A percentile compares a stretch with the other conserved stretches of the same genome.
phyloP scores from a whole-genome alignment of 1,140 invertebrate species.

The Lucilia sericata region DNA sequence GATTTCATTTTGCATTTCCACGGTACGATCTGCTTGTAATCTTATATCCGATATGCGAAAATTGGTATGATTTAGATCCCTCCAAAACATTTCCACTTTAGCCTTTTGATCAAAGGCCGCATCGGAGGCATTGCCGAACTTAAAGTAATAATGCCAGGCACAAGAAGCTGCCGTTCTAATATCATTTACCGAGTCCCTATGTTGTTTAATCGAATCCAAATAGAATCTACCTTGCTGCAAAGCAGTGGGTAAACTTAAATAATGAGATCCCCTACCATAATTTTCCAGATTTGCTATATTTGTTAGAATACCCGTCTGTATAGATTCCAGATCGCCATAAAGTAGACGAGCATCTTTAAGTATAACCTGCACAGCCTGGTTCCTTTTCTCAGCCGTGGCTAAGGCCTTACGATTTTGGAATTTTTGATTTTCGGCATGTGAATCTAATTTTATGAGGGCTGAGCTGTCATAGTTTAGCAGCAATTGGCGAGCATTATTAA shows the following conservation, averaged over 20 bases:
- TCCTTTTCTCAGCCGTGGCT: slow-evolving; percentile 54
- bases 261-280: slow-evolving; percentile 60
- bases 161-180: slow-evolving; percentile 58
- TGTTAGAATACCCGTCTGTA: slow-evolving; percentile 52
- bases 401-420: slow-evolving; percentile 59
- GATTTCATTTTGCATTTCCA: slow-evolving; percentile 67
- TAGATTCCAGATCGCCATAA: slow-evolving; percentile 48
- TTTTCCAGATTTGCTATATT: slow-evolving; percentile 55
- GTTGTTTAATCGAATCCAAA: slow-evolving; percentile 59
- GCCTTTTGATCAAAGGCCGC: slow-evolving; percentile 64
- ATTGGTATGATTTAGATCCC: slow-evolving; percentile 60
- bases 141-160: slow-evolving; percentile 60
- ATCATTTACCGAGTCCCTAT: slow-evolving; percentile 54
- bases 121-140: slow-evolving; percentile 62
- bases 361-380: slow-evolving; percentile 52
- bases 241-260: slow-evolving; percentile 61
- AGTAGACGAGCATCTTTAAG: slow-evolving; percentile 51
- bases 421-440: slow-evolving; percentile 61
- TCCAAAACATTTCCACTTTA: slow-evolving; percentile 59
- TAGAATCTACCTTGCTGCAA: slow-evolving; percentile 62
- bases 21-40: slow-evolving; percentile 63
- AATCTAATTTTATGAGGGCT: slow-evolving; percentile 57
- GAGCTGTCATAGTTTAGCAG: slow-evolving; percentile 57
- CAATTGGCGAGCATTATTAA: slow-evolving; percentile 57
- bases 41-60: slow-evolving; percentile 62